Evolutionary conservation across 2,797 vertebrate species (phyloP), one percentile per base, ranked within the genome.

Genomic region (Simalia tracyae): DNA sequence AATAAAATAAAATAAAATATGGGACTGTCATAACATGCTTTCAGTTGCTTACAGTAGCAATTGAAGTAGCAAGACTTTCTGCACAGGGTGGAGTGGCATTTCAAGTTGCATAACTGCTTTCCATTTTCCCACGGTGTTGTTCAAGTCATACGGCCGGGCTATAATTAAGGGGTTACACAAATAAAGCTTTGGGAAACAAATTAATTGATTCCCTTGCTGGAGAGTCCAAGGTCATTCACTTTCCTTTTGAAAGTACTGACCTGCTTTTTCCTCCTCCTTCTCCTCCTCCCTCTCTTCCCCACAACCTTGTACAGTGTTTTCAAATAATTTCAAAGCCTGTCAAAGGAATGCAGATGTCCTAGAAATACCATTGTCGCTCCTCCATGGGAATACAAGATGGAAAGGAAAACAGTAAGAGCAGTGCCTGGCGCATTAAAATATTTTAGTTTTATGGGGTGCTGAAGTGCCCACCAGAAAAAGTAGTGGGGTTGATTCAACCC

Each of bases 121-220:
- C 95, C 94, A 97, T 97, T 97, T 98, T 98, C 98, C 97, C 97
- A 98, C 97, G 97, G 95, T 96, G 95, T 96, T 96, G 95, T 76
- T 88, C 93, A 92, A 96, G 95, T 95, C 95, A 96, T 96, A 96
- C 91, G 96, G 93, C 97, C 97, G 94, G 95, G 95, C 95, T 97
- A 2, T 97, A 97, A 97, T 98, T 98, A 97, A 96, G 96, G 94
- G 94, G 95, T 98, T 98, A 96, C 96, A 97, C 95, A 98, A 98
- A 98, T 97, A 97, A 97, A 94, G 95, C 91, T 96, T 96, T 97
- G 97, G 96, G 97, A 97, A 98, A 97, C 94, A 92, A 97, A 97
- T 96, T 96, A 96, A 97, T 95, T 95, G 93, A 94, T 95, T 97
- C 97, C 94, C 95, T 95, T 94, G 91, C 93, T 81, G 95, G 92